Evolutionary conservation across 2,888 invertebrate species (phyloP).

Genomic region (Drosophila maculinotata): DNA sequence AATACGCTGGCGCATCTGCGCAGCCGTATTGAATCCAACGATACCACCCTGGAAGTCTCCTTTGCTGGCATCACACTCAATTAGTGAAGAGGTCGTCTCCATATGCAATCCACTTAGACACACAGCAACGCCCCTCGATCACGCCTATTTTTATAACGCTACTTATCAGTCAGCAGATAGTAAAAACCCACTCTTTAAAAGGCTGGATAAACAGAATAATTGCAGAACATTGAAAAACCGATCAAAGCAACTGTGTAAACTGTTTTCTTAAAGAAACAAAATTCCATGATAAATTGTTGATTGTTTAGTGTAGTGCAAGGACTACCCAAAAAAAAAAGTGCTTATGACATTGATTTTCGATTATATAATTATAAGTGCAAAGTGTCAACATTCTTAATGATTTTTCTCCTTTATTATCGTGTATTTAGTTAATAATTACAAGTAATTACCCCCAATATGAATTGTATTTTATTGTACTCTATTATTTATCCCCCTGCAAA

Average conservation of each 20-base stretch:
- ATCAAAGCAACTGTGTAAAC: conserved; percentile 32
- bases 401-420: conserved; percentile 46
- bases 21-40: conserved; percentile 86
- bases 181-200: conserved; percentile 42
- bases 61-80: conserved; percentile 85
- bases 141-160: conserved; percentile 60
- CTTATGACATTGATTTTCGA: conserved; percentile 56
- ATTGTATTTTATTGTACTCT: conserved; percentile 55
- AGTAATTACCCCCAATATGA: conserved; percentile 43
- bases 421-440: conserved; percentile 63
- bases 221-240: conserved; percentile 20
- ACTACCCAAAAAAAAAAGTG: conserved; percentile 34
- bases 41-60: conserved; percentile 83
- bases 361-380: conserved; percentile 69
- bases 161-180: conserved; percentile 41
- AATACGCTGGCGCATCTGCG: conserved; percentile 94
- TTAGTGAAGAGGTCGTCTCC: conserved; percentile 61
- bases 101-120: conserved; percentile 17
- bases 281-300: conserved; percentile 55
- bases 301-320: conserved; percentile 32
- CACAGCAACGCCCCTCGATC: conserved; percentile 33
- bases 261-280: conserved; percentile 49
- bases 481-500: conserved; percentile 55
- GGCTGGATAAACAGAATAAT: conserved; percentile 37
- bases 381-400: conserved; percentile 74